Evolutionary conservation across 1,140 invertebrate species (phyloP).

Genomic region (Zaprionus nigranus): DNA sequence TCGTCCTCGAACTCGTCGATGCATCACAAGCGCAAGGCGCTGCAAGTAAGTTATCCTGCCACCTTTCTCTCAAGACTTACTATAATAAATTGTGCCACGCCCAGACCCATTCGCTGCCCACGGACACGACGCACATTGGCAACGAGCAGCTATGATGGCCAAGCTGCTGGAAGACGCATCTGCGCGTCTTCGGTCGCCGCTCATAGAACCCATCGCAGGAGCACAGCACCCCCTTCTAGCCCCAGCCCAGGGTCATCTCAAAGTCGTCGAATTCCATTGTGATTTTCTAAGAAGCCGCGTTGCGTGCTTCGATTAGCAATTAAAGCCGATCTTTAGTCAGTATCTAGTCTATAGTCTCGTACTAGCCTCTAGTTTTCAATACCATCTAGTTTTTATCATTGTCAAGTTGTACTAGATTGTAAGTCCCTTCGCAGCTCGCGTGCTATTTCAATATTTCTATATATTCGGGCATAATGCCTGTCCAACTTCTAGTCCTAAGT

Average conservation of each 20-base stretch:
- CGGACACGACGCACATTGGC: constrained; percentile 83
- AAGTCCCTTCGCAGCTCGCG: constrained; percentile 36
- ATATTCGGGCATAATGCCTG: constrained; percentile 25
- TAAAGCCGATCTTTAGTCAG: constrained; percentile 18
- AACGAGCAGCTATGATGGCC: constrained; percentile 84
- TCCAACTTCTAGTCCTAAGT: constrained; percentile 28
- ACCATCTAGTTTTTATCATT: constrained; percentile 19
- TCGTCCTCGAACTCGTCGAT: constrained; percentile 82
- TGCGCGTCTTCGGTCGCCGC: constrained; percentile 60
- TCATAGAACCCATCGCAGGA: constrained; percentile 45
- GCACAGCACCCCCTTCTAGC: constrained; percentile 18
- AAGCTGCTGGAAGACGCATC: constrained; percentile 49
- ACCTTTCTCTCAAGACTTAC: not conserved
- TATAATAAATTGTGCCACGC: constrained; percentile 8
- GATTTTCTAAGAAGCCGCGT: constrained; percentile 53
- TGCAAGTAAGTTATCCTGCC: constrained; percentile 68
- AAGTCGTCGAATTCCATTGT: constrained; percentile 57
- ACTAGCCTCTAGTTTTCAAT: constrained; percentile 3
- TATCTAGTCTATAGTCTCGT: constrained; percentile 1
- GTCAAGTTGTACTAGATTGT: constrained; percentile 47
- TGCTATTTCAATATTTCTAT: constrained; percentile 42
- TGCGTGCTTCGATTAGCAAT: constrained; percentile 49
- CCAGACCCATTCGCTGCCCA: constrained; percentile 83
- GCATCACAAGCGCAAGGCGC: constrained; percentile 79
- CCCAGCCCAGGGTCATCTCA: not conserved